Evolutionary conservation across 2,797 vertebrate species (phyloP).

Genomic region (Hylomyscus alleni): DNA sequence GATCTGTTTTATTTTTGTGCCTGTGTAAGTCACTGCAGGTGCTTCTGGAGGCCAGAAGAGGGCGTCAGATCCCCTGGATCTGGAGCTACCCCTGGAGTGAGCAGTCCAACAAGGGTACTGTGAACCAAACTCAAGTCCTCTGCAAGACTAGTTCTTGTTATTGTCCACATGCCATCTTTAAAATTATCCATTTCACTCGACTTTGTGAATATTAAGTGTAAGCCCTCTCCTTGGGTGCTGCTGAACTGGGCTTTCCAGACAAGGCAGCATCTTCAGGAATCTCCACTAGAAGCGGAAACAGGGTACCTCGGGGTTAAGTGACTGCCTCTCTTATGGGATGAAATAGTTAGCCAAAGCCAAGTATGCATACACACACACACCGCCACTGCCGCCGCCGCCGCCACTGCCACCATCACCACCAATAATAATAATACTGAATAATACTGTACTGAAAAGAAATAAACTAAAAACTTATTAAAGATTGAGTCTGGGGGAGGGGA

Average conservation of each 20-base stretch:
- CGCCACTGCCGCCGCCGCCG: no score
- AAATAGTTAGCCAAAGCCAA: not conserved
- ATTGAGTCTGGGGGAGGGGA: not conserved
- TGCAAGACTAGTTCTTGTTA: not conserved
- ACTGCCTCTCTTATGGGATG: not conserved
- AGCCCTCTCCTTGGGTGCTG: not conserved
- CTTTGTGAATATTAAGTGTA: not conserved
- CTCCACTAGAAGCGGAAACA: not conserved
- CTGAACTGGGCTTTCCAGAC: not conserved
- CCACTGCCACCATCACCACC: no score
- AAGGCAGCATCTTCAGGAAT: not conserved
- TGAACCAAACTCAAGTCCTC: not conserved
- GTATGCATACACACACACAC: not conserved
- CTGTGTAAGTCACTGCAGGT: not conserved
- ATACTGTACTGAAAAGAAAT: not conserved
- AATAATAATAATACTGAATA: no score
- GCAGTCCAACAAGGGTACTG: not conserved
- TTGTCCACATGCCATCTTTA: not conserved
- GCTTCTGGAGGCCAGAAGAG: not conserved
- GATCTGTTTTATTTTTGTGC: not conserved
- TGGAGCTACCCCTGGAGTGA: not conserved
- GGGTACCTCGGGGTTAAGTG: not conserved
- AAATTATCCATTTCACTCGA: conserved; percentile 36
- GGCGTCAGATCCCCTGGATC: not conserved
- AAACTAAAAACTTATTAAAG: conserved; percentile 38